Evolutionary conservation across 2,888 invertebrate genomes (phyloP), one percentile per base, ranked within the genome.

Genomic region (Agapostemon virescens): DNA sequence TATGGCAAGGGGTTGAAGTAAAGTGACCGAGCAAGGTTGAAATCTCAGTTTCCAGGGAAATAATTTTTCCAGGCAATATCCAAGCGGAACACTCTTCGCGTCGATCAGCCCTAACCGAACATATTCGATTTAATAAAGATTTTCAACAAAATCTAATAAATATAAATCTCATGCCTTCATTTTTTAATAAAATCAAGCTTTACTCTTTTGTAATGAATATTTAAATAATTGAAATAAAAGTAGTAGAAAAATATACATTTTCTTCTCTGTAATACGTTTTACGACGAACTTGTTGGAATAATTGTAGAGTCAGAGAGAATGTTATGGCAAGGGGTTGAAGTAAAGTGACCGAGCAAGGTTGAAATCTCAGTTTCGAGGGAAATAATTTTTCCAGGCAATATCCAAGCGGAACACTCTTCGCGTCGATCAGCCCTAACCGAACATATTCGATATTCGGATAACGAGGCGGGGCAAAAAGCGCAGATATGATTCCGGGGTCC

Each of bases 401-500:
- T 40, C 2, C 55, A 38, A 58, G 26, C 26, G 15, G 17, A 30
- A 58, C 52, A 0, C 58, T 45, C 26, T 38, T 13, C 23, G 23
- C 1, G 69, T 55, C 64, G 71, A 64, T 72, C 52, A 63, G 45
- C 38, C 63, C 26, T 55, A 58, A 42, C 33, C 76, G 55, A 49
- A 52, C 52, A 42, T 26, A 55, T 52, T 40, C 63, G 67, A 58
- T 26, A 33, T n/a, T 33, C 69, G 49, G 74, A 74, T 77, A 77
- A 64, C 77, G 63, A 77, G 33, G 7, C 26, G n/a, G 17, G 7
- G 9, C 66, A 79, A 79, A 61, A 79, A 17, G 30, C 38, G 30
- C 38, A 67, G 75, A 66, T 71, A 72, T 55, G 67, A 76, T 38
- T 68, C 71, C 49, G 58, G 45, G 33, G n/a, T 66, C 15, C 72